Base-by-base conservation (phyloP, 2,888 invertebrate genomes). In the Apamea crenata region DNA sequence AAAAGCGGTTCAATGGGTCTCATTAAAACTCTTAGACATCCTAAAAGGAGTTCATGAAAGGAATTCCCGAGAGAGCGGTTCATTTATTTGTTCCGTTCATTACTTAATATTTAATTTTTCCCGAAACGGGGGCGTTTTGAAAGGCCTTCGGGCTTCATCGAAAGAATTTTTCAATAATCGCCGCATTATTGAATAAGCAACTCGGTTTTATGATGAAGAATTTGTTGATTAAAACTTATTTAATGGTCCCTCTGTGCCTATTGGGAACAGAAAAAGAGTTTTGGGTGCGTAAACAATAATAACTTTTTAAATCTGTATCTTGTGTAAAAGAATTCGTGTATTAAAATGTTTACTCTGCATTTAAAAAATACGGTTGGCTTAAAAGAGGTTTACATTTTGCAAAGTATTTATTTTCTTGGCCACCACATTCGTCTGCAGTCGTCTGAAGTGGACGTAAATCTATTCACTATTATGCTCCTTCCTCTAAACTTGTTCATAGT, bases 11-110 rank as follows among this genome's bases (percentile, higher is more conserved):
- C 93, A 94, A 94, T 94, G 92, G 91, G 92, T 88, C 93, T 95
- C 95, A 94, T 96, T 95, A 95, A 95, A 95, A 95, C 92, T 95
- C 95, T 93, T 92, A 91, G 92, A 92, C 91, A 91, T 91, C 91
- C 91, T 92, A 91, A 93, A 93, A 93, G 92, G 92, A 94, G 92
- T 93, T 92, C 87, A 90, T 92, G 90, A 94, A 93, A 93, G 93
- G 91, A 94, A 93, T 93, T 88, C 87, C 92, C 90, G 86, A 89
- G 86, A 90, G 91, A 87, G 91, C 89, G 92, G 93, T 92, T 93
- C 93, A 92, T 95, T 95, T 94, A 93, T 94, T 94, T 94, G 94
- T 94, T 93, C 93, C 92, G 91, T 93, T 94, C 93, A 94, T 94
- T 94, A 94, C 92, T 93, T 92, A 91, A 91, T 93, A 92, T 93